These are phyloP conservation scores for Heliconius sara DNA, from an alignment of 2,888 invertebrate genomes.

Conservation along the genomic window DNA sequence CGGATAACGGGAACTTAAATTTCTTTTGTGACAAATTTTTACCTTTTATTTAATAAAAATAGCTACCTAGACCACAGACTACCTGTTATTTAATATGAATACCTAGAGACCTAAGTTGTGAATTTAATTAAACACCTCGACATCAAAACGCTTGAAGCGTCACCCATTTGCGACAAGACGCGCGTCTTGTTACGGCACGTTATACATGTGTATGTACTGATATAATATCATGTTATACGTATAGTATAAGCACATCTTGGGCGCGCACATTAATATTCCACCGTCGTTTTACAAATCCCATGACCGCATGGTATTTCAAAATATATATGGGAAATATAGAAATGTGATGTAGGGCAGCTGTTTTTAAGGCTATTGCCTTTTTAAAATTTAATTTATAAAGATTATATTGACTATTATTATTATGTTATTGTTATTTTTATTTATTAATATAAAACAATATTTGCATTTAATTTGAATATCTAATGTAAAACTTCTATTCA, in stretches of 20 bases:
- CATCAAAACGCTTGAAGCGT: not conserved
- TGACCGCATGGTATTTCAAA: not conserved
- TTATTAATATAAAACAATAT: no score
- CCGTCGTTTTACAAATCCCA: constrained; percentile 8
- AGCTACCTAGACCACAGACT: no score
- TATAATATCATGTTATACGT: not conserved
- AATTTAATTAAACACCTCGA: not conserved
- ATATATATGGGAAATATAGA: constrained; percentile 9
- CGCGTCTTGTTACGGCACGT: not conserved
- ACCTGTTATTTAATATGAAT: not conserved
- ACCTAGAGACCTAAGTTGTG: not conserved
- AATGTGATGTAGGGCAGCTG: not conserved
- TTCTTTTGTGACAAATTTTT: no score
- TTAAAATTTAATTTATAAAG: no score
- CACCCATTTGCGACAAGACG: not conserved
- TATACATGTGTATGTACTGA: not conserved
- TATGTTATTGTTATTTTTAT: no score
- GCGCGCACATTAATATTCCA: constrained; percentile 21
- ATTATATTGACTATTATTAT: no score
- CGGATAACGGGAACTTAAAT: no score
- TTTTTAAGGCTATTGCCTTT: no score
- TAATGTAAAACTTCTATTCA: no score
- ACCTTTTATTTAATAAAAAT: no score
- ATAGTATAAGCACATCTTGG: not conserved
- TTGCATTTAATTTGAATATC: no score